Evolutionary conservation across 2,888 invertebrate species (phyloP), one percentile per base, ranked within the genome.

Genomic region (Buathra laborator): DNA sequence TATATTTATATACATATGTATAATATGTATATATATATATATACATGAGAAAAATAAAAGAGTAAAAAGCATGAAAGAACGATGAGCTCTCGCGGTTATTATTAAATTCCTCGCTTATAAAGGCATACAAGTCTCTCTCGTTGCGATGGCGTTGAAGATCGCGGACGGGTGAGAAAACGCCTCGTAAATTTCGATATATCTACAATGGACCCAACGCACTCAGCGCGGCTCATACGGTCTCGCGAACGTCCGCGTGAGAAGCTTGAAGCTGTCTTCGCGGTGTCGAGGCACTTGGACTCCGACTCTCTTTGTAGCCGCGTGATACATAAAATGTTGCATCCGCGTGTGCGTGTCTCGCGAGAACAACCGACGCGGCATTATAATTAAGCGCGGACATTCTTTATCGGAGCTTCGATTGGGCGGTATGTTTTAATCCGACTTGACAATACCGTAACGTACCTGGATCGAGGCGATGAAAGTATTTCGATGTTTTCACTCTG

Each of bases 131-230:
- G 59, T 59, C 44, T 75, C 46, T 59, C 44, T n/a, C 10, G 32
- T 2, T 19, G 74, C 32, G 75, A n/a, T n/a, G 74, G 48, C 51
- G 75, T 7, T 44, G 59, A 32, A 32, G 14, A 9, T 24, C 64
- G 64, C 29, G 19, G 29, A 46, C 19, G 75, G 66, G 59, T 59
- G 67, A 75, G 75, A 75, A 67, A 68, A 56, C 37, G 70, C 59
- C 67, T 81, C 75, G 70, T 74, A 66, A 81, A 81, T 81, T 75
- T 68, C 68, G 75, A 68, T 81, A 62, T 76, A 51, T 7, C 43
- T 24, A 76, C 75, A 81, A 81, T 81, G 81, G 51, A 59, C 32
- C 70, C 37, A 37, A 9, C 37, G 46, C 12, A 37, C 14, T 14
- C 32, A 29, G 16, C 19, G 29, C 24, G 66, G 14, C 19, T 16